These are phyloP conservation scores for Hirudinaria manillensis DNA, from an alignment of 2,888 invertebrate genomes.

Conservation along the genomic window DNA sequence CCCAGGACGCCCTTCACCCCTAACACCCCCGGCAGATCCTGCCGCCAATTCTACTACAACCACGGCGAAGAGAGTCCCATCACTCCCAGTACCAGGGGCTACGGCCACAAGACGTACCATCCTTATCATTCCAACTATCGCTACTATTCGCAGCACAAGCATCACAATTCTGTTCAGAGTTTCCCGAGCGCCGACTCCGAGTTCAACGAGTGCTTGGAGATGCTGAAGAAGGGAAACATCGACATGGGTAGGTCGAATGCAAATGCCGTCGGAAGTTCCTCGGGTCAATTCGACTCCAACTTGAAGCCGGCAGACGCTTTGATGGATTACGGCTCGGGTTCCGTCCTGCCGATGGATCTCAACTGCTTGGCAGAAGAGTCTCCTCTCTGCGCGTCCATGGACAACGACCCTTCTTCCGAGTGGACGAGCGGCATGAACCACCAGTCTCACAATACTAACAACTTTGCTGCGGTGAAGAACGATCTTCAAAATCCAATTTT, in stretches of 20 bases:
- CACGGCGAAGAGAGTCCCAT: slow-evolving; percentile 20
- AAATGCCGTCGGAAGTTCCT: too few relatives aligned
- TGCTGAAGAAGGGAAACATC: slow-evolving; percentile 10
- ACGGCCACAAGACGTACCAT: slow-evolving; percentile 10
- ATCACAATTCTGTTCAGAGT: slow-evolving; percentile 4
- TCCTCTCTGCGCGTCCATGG: background rate
- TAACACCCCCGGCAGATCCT: slow-evolving; percentile 23
- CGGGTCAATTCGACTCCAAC: too few relatives aligned
- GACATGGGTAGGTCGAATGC: background rate
- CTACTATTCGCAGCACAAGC: slow-evolving; percentile 16
- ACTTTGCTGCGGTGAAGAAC: too few relatives aligned
- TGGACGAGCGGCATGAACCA: background rate
- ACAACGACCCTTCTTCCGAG: background rate
- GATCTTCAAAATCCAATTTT: too few relatives aligned
- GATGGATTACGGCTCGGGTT: background rate
- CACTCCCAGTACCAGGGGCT: background rate
- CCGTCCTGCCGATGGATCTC: background rate
- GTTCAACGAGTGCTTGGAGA: slow-evolving; percentile 10
- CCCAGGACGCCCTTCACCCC: slow-evolving; percentile 34
- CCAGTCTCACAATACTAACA: too few relatives aligned
- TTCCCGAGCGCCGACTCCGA: slow-evolving; percentile 2
- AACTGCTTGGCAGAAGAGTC: background rate
- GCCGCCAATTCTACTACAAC: slow-evolving; percentile 10
- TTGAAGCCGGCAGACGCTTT: background rate
- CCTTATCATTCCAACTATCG: slow-evolving; percentile 4